Evolutionary conservation across 2,888 invertebrate species (phyloP).

Genomic region (Nezara viridula): DNA sequence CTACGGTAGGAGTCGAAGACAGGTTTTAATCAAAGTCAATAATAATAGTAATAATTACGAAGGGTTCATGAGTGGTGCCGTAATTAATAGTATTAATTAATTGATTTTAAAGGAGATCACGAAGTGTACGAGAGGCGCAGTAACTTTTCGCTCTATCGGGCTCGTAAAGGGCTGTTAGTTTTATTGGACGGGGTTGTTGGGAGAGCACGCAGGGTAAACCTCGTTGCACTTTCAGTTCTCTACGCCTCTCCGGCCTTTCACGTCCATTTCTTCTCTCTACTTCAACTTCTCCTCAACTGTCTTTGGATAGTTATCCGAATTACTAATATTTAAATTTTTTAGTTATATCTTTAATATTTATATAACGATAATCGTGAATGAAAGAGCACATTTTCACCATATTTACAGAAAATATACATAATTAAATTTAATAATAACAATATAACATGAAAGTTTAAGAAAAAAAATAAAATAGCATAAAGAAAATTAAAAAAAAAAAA

Average conservation of each 20-base stretch:
- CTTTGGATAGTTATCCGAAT: not conserved
- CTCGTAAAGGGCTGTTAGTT: constrained; percentile 8
- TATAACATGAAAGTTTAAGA: too few relatives aligned
- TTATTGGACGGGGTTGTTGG: not conserved
- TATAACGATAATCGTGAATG: too few relatives aligned
- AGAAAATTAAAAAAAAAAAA: too few relatives aligned
- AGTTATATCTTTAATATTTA: too few relatives aligned
- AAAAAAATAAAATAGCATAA: too few relatives aligned
- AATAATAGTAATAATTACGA: constrained; percentile 11
- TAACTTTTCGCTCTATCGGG: not conserved
- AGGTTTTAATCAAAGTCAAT: not conserved
- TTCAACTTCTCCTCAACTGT: not conserved
- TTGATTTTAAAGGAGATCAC: constrained; percentile 30
- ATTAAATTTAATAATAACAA: too few relatives aligned
- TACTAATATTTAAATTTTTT: too few relatives aligned
- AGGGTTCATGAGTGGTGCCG: not conserved
- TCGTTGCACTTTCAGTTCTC: not conserved
- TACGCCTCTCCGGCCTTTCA: not conserved
- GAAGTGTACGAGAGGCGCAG: constrained; percentile 17
- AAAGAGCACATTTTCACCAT: too few relatives aligned
- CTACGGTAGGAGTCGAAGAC: not conserved
- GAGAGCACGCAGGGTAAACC: not conserved
- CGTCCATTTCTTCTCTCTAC: not conserved
- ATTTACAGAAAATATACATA: too few relatives aligned
- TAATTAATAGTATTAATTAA: constrained; percentile 27